Conservation (phyloP, 92 coral and sea anemone genomes). For the Palythoa grandiflora region DNA sequence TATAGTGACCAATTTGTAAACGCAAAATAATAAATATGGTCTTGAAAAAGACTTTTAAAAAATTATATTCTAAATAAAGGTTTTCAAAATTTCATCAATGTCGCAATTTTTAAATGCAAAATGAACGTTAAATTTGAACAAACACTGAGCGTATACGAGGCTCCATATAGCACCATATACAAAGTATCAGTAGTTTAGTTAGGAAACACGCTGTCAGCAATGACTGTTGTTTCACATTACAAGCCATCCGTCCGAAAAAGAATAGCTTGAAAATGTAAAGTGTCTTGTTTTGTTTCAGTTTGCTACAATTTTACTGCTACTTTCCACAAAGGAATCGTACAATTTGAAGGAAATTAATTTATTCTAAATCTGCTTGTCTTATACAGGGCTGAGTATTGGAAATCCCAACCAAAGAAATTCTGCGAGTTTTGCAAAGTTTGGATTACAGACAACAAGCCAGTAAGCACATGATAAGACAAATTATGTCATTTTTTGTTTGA, state of each 20-base stretch:
- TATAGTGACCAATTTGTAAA: constrained; percentile 36
- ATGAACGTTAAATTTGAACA: too few species aligned
- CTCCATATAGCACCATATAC: neutral
- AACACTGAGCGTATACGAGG: neutral
- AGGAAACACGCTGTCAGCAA: neutral
- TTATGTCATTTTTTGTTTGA: too few species aligned
- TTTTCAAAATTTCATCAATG: too few species aligned
- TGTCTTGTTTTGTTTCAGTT: neutral
- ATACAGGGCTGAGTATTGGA: constrained; percentile 96
- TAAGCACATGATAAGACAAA: constrained; percentile 35
- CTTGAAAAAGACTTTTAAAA: neutral
- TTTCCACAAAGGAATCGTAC: too few species aligned
- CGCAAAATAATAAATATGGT: neutral
- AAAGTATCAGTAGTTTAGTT: neutral
- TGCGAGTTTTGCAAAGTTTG: constrained; percentile 99
- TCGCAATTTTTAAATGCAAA: neutral
- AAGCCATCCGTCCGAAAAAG: too few species aligned
- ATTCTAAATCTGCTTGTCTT: neutral
- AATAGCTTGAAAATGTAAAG: neutral
- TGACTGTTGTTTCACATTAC: too few species aligned
- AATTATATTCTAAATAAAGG: neutral
- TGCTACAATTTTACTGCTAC: neutral
- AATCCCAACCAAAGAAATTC: constrained; percentile 92
- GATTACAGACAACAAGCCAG: constrained; percentile 98
- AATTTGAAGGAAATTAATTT: neutral